Evolutionary conservation across 2,113 vertebrate genomes (phyloP).

Genomic region (Galeopterus variegatus): DNA sequence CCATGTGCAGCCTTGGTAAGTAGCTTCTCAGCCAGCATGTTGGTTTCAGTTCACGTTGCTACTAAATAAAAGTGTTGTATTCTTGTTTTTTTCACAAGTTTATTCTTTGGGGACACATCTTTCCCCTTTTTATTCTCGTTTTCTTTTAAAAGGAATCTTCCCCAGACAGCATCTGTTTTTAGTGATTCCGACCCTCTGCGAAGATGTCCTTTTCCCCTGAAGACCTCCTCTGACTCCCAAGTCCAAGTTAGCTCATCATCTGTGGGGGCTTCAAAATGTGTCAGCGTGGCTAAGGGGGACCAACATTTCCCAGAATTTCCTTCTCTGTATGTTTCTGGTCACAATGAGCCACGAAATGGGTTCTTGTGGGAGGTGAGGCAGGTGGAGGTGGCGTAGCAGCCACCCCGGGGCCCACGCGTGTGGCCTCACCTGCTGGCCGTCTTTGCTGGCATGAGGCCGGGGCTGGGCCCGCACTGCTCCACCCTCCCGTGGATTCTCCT

Average conservation of each 20-base stretch:
- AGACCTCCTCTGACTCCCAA: too few relatives aligned
- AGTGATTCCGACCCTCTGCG: background rate
- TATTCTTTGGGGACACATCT: background rate
- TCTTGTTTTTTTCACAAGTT: slow-evolving; percentile 1
- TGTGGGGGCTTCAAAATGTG: background rate
- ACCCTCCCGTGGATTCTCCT: too few relatives aligned
- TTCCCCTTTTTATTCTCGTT: background rate
- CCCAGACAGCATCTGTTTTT: background rate
- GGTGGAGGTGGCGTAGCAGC: too few relatives aligned
- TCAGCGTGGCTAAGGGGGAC: background rate
- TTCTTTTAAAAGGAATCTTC: slow-evolving; percentile 33
- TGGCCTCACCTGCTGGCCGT: too few relatives aligned
- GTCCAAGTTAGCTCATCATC: background rate
- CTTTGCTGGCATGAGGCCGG: background rate
- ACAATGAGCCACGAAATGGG: background rate
- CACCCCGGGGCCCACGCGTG: background rate
- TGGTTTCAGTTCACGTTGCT: background rate
- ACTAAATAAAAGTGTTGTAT: background rate
- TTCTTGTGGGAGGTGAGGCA: background rate
- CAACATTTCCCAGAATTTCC: background rate
- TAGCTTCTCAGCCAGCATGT: background rate
- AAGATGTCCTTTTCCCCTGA: background rate
- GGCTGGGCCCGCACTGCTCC: rapidly evolving
- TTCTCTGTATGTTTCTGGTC: background rate
- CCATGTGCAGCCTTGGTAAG: background rate